Conservation (phyloP, 2,113 vertebrate species). For the Tinamus guttatus region DNA sequence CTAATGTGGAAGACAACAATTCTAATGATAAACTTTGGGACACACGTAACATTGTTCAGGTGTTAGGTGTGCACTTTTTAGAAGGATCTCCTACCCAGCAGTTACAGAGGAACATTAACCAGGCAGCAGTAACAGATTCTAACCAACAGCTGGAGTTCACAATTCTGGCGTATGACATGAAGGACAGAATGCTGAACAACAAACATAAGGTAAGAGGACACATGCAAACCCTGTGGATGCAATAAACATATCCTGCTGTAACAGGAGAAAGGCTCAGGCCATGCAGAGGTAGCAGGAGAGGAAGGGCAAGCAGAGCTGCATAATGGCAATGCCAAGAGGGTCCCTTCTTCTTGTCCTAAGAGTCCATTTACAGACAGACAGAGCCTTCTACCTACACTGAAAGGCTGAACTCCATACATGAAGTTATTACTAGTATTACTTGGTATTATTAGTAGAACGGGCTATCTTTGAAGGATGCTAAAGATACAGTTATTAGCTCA, state of each 20-base stretch:
- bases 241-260: background rate
- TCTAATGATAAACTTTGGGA: background rate
- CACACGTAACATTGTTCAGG: background rate
- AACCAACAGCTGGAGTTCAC: background rate
- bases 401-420: background rate
- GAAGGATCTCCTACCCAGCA: background rate
- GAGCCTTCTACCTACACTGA: background rate
- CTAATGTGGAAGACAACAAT: background rate
- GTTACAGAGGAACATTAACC: background rate
- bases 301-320: accelerated
- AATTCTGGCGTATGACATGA: background rate
- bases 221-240: background rate
- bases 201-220: background rate
- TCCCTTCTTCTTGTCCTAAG: background rate
- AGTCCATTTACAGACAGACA: background rate
- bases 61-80: background rate
- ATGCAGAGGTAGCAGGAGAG: accelerated
- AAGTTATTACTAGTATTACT: background rate
- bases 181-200: background rate
- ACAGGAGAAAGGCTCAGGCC: background rate
- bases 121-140: background rate
- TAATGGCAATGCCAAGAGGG: background rate
- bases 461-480: background rate
- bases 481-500: background rate
- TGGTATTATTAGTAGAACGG: background rate